These are phyloP conservation scores for Anthopleura xanthogrammica DNA, from an alignment of 92 coral and sea anemone species.

Conservation along the genomic window DNA sequence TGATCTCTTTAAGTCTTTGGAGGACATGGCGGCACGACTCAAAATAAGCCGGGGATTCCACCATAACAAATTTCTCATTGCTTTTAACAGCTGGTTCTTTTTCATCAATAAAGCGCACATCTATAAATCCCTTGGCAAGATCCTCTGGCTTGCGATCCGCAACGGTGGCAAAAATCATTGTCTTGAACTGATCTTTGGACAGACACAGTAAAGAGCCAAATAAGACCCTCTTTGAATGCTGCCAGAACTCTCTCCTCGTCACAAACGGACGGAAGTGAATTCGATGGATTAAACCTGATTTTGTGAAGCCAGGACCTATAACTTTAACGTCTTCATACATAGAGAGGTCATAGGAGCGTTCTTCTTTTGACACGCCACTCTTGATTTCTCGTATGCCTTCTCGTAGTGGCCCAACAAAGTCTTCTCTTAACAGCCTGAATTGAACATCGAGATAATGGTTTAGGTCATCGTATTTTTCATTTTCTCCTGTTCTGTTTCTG, in stretches of 20 bases:
- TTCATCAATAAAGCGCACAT: conserved; percentile 73
- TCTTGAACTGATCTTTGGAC: conserved; percentile 78
- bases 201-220: conserved; percentile 87
- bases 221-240: conserved; percentile 71
- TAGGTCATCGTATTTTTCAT: conserved; percentile 60
- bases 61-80: conserved; percentile 53
- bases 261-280: conserved; percentile 40
- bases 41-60: conserved; percentile 88
- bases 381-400: conserved; percentile 78
- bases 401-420: conserved; percentile 83
- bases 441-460: conserved; percentile 89
- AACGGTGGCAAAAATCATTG: conserved; percentile 80
- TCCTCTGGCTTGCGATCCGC: conserved; percentile 79
- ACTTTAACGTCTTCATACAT: conserved; percentile 62
- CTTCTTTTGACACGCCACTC: conserved; percentile 42
- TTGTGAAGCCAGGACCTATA: conserved; percentile 52
- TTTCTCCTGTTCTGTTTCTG: conserved; percentile 54
- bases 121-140: conserved; percentile 54
- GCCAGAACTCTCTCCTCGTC: conserved; percentile 68
- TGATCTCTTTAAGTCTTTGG: conserved; percentile 59
- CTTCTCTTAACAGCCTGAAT: conserved; percentile 82
- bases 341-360: conserved; percentile 70
- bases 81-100: conserved; percentile 16
- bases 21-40: conserved; percentile 85
- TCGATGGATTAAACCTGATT: conserved; percentile 63